Evolutionary conservation across 37 sponge, comb jelly and placozoan genomes (phyloP).

Genomic region (Ephydatia muelleri): DNA sequence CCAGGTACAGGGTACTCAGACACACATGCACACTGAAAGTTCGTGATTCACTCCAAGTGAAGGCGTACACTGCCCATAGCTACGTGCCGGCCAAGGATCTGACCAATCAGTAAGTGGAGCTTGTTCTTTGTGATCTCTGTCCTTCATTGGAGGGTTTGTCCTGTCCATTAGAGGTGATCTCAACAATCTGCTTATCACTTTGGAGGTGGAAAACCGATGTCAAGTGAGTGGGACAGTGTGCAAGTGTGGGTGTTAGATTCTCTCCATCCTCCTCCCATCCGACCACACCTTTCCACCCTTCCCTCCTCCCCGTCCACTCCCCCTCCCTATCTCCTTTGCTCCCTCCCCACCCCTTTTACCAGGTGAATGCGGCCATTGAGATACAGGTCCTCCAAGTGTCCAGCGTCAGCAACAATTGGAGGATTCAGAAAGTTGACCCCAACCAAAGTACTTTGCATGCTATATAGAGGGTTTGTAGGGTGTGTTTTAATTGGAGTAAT

Average conservation of each 20-base stretch:
- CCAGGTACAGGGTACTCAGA: constrained; percentile 49
- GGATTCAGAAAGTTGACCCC: constrained; percentile 20
- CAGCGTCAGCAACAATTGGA: constrained; percentile 51
- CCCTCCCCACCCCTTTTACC: not conserved
- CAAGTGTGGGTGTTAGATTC: too few relatives aligned
- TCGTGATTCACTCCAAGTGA: constrained; percentile 34
- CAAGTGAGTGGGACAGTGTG: constrained; percentile 11
- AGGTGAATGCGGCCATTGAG: constrained; percentile 20
- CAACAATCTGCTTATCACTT: constrained; percentile 46
- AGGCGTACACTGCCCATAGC: constrained; percentile 21
- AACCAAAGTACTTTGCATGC: constrained; percentile 13
- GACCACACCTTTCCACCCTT: not conserved
- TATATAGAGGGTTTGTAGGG: not conserved
- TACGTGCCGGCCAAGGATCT: not conserved
- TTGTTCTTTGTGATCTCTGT: not conserved
- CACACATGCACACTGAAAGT: constrained; percentile 37
- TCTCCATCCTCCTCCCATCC: not conserved
- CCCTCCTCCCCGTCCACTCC: not conserved
- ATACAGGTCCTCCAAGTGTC: constrained; percentile 50
- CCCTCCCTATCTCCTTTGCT: not conserved
- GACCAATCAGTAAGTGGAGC: not conserved
- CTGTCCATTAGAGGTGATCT: constrained; percentile 37
- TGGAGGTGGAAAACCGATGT: constrained; percentile 56
- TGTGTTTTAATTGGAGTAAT: too few relatives aligned
- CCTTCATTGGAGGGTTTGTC: not conserved